These are phyloP conservation scores for Himalopsyche tibetana DNA, from an alignment of 2,888 invertebrate genomes.

Conservation along the genomic window DNA sequence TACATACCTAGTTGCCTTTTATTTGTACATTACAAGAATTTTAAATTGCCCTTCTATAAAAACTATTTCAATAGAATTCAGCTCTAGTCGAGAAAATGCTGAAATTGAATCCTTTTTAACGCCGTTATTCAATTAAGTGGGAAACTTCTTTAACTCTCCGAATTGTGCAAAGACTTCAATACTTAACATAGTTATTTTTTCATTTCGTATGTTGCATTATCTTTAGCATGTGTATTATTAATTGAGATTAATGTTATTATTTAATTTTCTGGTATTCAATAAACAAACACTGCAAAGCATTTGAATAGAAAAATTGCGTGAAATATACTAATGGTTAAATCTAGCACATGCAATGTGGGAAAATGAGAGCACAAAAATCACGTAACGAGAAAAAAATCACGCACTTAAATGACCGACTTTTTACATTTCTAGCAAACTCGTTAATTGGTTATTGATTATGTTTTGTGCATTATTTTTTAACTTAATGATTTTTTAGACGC, in stretches of 20 bases:
- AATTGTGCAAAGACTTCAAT: too few relatives aligned
- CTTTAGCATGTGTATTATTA: too few relatives aligned
- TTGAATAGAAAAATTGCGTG: not conserved
- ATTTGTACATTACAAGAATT: not conserved
- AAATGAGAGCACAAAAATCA: not conserved
- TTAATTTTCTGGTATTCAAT: too few relatives aligned
- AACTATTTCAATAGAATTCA: slow-evolving; percentile 10
- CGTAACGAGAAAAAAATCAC: slow-evolving; percentile 29
- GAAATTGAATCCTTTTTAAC: not conserved
- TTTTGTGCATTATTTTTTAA: not conserved
- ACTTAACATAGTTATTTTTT: too few relatives aligned
- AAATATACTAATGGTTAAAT: not conserved
- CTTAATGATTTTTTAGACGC: not conserved
- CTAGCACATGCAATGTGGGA: not conserved
- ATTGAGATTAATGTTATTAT: too few relatives aligned
- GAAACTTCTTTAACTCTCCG: not conserved
- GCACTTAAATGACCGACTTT: slow-evolving; percentile 16
- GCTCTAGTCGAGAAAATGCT: not conserved
- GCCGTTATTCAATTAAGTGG: not conserved
- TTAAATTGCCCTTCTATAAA: not conserved
- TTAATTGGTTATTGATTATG: not conserved
- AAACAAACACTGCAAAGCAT: too few relatives aligned
- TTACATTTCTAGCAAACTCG: not conserved
- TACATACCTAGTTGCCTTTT: not conserved
- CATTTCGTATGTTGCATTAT: too few relatives aligned